Base-by-base conservation (phyloP, 2,113 vertebrate genomes). In the Etia nguti region DNA sequence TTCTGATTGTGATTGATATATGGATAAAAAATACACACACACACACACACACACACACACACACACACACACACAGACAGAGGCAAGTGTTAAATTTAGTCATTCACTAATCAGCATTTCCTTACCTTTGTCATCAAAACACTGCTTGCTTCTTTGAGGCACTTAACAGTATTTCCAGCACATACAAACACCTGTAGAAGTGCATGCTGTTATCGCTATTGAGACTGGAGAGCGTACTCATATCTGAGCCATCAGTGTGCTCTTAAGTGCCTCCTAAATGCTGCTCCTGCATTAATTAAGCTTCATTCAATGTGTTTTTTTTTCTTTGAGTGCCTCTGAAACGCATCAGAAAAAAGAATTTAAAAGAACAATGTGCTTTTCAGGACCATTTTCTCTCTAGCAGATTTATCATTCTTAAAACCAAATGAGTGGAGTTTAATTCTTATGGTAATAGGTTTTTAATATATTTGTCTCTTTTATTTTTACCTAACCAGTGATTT, bases 221-320 rank as follows among this genome's bases (percentile, higher is more conserved):
- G 85, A 81, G 57, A 79, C 87, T 81, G 31, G 79, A 87, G 86
- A 86, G 87, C 55, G 10, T 43, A 5, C 41, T 62, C 73, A 10
- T 86, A 70, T 88, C 81, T 36, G 1, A 77, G 56, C 89, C 88
- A 87, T 88, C 86, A 34, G 52, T 13, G 50, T 60, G 84, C 79
- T 86, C 52, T 86, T 90, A 88, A 94, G 93, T 91, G 90, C 73
- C 70, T 57, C 36, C 88, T 92, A 86, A 90, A 93, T 85, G 90
- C 87, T 81, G 80, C 86, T 77, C 65, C 88, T 34, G 87, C 84
- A 54, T 94, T 90, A 92, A 93, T 92, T 92, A 70, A 90, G 89
- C 52, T 93, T 90, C 83, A 90, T 89, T 82, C 43, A 6, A 26
- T 43, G 55, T 52, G 41, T 54, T 5, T 1, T 2, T 26, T 6